Evolutionary conservation across 2,113 vertebrate species (phyloP).

Genomic region (Brachyhypopomus gauderio): DNA sequence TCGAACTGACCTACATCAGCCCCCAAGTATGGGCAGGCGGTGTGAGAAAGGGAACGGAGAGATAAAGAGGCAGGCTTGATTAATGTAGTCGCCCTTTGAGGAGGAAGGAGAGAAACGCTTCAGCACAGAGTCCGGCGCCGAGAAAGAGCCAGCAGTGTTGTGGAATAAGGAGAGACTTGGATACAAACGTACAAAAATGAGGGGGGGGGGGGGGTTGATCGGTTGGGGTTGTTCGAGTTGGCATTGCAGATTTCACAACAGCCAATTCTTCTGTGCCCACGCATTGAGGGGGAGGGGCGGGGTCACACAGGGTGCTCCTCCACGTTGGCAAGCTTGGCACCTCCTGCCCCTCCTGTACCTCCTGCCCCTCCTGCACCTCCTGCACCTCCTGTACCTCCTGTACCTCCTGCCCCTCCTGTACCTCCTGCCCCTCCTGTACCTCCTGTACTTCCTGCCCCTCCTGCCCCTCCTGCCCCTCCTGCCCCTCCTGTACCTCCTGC

Average conservation of each 20-base stretch:
- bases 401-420: too few species aligned
- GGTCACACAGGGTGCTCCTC: slow-evolving; percentile 14
- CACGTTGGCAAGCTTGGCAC: slow-evolving; percentile 42
- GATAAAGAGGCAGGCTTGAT: slow-evolving; percentile 52
- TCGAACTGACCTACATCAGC: slow-evolving; percentile 50
- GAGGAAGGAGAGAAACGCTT: slow-evolving; percentile 54
- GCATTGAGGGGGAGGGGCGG: slow-evolving; percentile 15
- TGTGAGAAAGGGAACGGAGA: slow-evolving; percentile 20
- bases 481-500: background rate
- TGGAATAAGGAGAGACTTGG: slow-evolving; percentile 37
- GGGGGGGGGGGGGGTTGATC: background rate
- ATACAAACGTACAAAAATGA: background rate
- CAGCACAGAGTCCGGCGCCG: slow-evolving; percentile 39
- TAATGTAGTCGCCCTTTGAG: slow-evolving; percentile 46
- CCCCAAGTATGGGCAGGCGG: slow-evolving; percentile 44
- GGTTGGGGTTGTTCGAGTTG: background rate
- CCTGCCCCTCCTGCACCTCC: slow-evolving; percentile 25
- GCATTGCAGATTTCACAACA: slow-evolving; percentile 24
- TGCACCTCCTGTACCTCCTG: background rate
- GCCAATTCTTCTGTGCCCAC: slow-evolving; percentile 21
- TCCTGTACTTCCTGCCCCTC: too few species aligned
- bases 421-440: slow-evolving; percentile 11
- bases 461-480: too few species aligned
- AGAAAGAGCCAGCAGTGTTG: slow-evolving; percentile 30
- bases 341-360: slow-evolving; percentile 12